Base-by-base conservation (phyloP, 2,113 vertebrate species). In the Phalacrocorax aristotelis region DNA sequence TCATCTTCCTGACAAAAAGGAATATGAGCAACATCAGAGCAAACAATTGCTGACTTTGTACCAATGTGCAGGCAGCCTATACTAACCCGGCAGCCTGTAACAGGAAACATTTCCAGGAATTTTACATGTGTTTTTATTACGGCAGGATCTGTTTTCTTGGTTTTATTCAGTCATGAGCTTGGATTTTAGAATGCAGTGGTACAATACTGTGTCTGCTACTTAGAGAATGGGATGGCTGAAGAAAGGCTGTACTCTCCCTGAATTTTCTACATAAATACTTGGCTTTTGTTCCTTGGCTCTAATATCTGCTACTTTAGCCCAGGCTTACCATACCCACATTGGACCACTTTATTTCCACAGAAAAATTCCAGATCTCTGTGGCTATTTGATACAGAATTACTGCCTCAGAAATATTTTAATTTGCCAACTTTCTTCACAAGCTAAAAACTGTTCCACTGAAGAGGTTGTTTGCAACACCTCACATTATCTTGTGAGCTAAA, bases 41-140 rank as follows among this genome's bases (percentile, higher is more conserved):
- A 86, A 91, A 91, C 84, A 96, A 93, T 55, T 70, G 62, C 83
- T 83, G 88, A 81, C 77, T 97, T 61, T 91, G 69, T 87, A 90
- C 62, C 91, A 79, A 6, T 30, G 68, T 46, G 74, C 89, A 90
- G 83, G 93, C 95, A 95, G 87, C 70, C 78, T 64, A 38, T 76
- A 54, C 85, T 90, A 95, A 87, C 68, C 77, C 92, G 95, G 90
- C 83, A 91, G 95, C 62, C 83, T 77, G 49, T 44, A 90, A 93
- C 82, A 91, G 90, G 92, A 94, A 94, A 83, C 75, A 89, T 80
- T 96, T 97, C 95, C 96, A 97, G 93, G 94, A 94, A 95, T 95
- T 94, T 97, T 93, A 86, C 77, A 79, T 92, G 91, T 90, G 91
- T 93, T 96, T 97, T 95, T 90, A 97, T 93, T 93, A 94, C 0